Evolutionary conservation across 2,113 vertebrate genomes (phyloP), one percentile per base, ranked within the genome.

Genomic region (Eptesicus fuscus): DNA sequence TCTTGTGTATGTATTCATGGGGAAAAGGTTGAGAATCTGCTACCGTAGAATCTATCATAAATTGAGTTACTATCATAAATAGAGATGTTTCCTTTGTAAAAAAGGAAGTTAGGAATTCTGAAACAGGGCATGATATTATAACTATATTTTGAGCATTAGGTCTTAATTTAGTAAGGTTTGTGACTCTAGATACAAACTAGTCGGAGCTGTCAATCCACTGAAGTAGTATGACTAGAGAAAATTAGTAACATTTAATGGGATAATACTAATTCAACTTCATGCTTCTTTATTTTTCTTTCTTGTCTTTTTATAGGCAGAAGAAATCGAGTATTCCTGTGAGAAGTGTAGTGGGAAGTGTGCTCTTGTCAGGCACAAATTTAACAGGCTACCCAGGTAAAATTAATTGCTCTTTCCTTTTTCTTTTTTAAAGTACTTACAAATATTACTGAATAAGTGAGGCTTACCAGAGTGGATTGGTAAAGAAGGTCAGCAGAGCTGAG

Each of bases 281-380:
- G 18, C 94, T 56, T 17, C 92, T 94, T 84, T 95, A 73, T 87
- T 95, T 95, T 95, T 84, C 23, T n/a, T 20, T 97, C 37, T 91
- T 94, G 2, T 96, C 83, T 93, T 97, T 96, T 74, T 84, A 96
- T 96, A 98, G 98, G 91, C 98, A 98, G 99, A 99, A 97, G 99
- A 99, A 97, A 99, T 99, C 0, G 99, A 99, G 83, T 99, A 99
- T 98, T 99, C 99, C 1, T 99, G 99, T 98, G 99, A 99, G 96
- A 99, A 99, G 95, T 99, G 99, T 98, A 99, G 98, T 73, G 99
- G 99, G 4, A 99, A 99, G 94, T 98, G 98, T 80, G 99, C 99
- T 16, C 98, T 99, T 74, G 99, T 99, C 85, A 98, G 97, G 4
- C 99, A 99, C 97, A 99, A 99, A 98, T 99, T 99, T 98, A 99